Base-by-base conservation (phyloP, 2,888 invertebrate genomes). In the Drosophila mulleri region DNA sequence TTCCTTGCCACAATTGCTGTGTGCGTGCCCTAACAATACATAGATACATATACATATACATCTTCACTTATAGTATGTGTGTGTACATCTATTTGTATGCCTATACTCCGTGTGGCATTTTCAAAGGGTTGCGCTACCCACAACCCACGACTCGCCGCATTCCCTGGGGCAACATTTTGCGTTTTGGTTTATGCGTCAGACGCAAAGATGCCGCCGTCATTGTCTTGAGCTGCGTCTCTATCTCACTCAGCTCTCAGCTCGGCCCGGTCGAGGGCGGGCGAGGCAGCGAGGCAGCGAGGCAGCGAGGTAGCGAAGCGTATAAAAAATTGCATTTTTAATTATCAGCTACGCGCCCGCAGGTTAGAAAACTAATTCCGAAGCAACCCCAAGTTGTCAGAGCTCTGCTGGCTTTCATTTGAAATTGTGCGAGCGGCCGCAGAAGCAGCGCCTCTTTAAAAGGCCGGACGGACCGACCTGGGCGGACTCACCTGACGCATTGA, bases 291-390 rank as follows among this genome's bases (percentile, higher is more conserved):
- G 23, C 23, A 26, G 26, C 26, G 26, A 26, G 26, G 20, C 20
- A 23, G 20, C 20, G 44, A 39, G 3, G 9, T 9, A 50, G 32
- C 63, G 37, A 7, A n/a, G 41, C 14, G 41, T 56, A 89, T 78
- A 89, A 86, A 86, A 88, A 88, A 87, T 88, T 85, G 88, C 86
- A 88, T 83, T 87, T 87, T 87, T 87, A 87, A 87, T 87, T 87
- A 87, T 87, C 88, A 83, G 81, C 79, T 64, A 81, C 67, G 68
- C 61, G 89, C 77, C 86, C 81, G 73, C 83, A 85, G 86, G 86
- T 79, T 89, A 88, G 73, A 85, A 87, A 87, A 87, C 86, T 87
- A 88, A 87, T 89, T 89, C 83, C 79, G 39, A 45, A 75, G 72
- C 84, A 81, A 86, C 80, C 88, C 81, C 65, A 53, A 71, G 82